Evolutionary conservation across 2,113 vertebrate species (phyloP).

Genomic region (Rhipidura dahli): DNA sequence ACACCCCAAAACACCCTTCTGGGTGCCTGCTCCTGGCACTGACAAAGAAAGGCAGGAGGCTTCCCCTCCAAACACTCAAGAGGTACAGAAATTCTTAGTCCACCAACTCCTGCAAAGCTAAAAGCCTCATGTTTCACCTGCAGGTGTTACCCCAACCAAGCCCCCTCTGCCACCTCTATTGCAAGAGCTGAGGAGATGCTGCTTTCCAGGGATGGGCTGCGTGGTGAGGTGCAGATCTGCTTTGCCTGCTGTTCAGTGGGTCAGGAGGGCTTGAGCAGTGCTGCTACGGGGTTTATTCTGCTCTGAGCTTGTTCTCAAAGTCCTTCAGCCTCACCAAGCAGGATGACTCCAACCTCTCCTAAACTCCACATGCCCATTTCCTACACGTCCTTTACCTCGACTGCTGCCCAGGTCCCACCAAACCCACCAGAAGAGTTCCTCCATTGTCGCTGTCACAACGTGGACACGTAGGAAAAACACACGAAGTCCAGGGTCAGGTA

Average conservation of each 20-base stretch:
- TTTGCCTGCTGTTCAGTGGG: background rate
- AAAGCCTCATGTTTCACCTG: background rate
- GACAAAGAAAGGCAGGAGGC: background rate
- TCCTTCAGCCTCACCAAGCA: background rate
- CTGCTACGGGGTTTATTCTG: background rate
- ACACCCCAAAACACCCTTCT: background rate
- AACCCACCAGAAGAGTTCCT: background rate
- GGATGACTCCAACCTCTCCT: background rate
- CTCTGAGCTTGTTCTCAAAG: background rate
- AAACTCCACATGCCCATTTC: fast-evolving
- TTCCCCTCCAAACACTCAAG: background rate
- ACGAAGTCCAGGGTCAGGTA: too few relatives aligned
- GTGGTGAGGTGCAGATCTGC: background rate
- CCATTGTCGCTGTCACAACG: too few relatives aligned
- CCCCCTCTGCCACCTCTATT: background rate
- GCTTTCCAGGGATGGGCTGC: background rate
- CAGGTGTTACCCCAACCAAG: background rate
- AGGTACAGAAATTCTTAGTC: background rate
- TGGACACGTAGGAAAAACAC: too few relatives aligned
- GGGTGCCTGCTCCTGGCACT: background rate
- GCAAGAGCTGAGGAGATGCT: background rate
- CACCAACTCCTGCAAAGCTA: background rate
- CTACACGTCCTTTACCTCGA: fast-evolving
- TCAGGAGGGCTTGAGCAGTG: background rate
- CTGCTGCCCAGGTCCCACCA: background rate